phyloP scores from a whole-genome alignment of 2,113 vertebrate genomes.

The Rhinolophus sinicus region DNA sequence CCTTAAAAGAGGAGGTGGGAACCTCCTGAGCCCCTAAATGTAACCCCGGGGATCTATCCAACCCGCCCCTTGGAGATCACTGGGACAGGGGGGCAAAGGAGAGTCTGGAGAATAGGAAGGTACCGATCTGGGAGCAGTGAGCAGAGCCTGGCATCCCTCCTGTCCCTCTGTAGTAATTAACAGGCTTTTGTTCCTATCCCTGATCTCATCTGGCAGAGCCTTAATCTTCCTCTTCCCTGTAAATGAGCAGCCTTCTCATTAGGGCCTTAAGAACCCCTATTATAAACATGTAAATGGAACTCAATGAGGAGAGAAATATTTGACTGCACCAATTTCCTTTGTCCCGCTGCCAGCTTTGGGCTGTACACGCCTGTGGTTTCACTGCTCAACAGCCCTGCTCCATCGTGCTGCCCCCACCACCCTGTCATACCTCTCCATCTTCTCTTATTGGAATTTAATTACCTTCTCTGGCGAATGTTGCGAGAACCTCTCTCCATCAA shows the following conservation, averaged over 20 bases:
- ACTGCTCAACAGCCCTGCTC: constrained; percentile 72
- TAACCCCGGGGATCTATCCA: background rate
- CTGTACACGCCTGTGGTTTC: constrained; percentile 53
- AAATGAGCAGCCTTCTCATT: constrained; percentile 86
- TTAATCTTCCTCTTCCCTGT: constrained; percentile 85
- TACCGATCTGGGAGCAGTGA: background rate
- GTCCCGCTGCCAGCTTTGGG: constrained; percentile 81
- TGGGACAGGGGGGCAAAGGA: background rate
- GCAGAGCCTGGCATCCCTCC: constrained; percentile 14
- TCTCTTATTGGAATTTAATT: constrained; percentile 75
- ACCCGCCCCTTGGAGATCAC: background rate
- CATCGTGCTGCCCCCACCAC: constrained; percentile 47
- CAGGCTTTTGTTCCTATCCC: constrained; percentile 79
- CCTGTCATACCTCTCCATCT: constrained; percentile 67
- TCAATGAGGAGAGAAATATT: constrained; percentile 86
- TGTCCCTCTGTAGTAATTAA: constrained; percentile 83
- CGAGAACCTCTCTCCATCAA: constrained; percentile 61
- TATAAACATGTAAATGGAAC: constrained; percentile 88
- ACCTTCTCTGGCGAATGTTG: constrained; percentile 59
- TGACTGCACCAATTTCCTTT: constrained; percentile 87
- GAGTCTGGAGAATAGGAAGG: background rate
- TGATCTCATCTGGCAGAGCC: constrained; percentile 78
- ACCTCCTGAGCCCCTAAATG: background rate
- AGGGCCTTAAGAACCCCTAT: constrained; percentile 86
- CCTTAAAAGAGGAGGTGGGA: background rate